These are phyloP conservation scores for Polyploca ridens DNA, from an alignment of 2,888 invertebrate genomes.

Conservation along the genomic window DNA sequence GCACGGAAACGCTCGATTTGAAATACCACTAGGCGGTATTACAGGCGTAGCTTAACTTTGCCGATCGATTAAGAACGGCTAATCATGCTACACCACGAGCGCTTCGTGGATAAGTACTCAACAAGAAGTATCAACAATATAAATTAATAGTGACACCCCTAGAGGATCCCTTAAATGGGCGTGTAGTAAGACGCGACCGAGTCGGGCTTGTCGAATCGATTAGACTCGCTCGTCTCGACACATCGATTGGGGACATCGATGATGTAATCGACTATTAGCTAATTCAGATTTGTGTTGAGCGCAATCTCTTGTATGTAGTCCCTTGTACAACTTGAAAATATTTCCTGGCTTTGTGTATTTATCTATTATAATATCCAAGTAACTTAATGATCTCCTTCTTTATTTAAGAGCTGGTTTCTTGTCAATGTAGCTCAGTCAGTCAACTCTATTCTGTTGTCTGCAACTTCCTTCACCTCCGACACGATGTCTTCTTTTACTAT, in stretches of 20 bases:
- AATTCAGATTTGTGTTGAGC: conserved; percentile 12
- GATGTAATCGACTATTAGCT: conserved; percentile 62
- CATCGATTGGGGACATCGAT: conserved; percentile 67
- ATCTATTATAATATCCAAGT: not conserved
- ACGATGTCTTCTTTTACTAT: too few relatives aligned
- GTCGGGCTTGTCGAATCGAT: conserved; percentile 64
- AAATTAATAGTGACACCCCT: conserved; percentile 7
- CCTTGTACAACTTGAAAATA: not conserved
- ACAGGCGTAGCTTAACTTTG: too few relatives aligned
- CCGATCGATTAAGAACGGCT: too few relatives aligned
- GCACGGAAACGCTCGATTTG: too few relatives aligned
- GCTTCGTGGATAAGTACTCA: too few relatives aligned
- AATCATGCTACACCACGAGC: too few relatives aligned
- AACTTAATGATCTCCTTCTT: too few relatives aligned
- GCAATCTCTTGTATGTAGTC: not conserved
- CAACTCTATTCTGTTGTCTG: too few relatives aligned
- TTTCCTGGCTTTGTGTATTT: not conserved
- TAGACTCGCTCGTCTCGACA: conserved; percentile 55
- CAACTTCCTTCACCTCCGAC: too few relatives aligned
- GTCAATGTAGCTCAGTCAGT: too few relatives aligned
- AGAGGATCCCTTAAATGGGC: conserved; percentile 32
- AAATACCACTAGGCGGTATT: too few relatives aligned
- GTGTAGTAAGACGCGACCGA: conserved; percentile 36
- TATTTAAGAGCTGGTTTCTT: too few relatives aligned
- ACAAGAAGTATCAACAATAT: not conserved